Evolutionary conservation across 2,888 invertebrate species (phyloP), one percentile per base, ranked within the genome.

Genomic region (Harpalus rufipes): DNA sequence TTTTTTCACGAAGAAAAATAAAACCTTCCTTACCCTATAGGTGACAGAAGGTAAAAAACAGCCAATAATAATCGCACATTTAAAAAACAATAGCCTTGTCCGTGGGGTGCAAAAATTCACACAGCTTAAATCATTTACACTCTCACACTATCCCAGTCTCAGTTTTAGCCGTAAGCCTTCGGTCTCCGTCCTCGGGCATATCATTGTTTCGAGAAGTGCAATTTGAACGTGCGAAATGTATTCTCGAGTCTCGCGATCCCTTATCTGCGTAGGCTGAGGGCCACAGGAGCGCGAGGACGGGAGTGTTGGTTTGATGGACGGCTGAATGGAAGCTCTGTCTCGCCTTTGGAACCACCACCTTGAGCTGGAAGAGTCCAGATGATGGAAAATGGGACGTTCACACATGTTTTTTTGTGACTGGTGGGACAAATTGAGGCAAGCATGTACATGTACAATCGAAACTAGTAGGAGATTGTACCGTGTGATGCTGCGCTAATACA

Each of bases 121-220:
- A 74, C 72, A 74, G 8, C 39, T 25, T 14, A 51, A 59, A 14
- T 59, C 32, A 32, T 32, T 32, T 32, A 32, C 5, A 25, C 32
- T 32, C 25, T 18, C 25, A 12, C 65, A 25, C 32, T 25, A 25
- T 65, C 5, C 25, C 32, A 32, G 32, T 32, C 32, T 32, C 32
- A 4, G 32, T 32, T 5, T 32, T 5, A 32, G 6, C 32, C 32
- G 32, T 32, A 32, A 32, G 32, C 32, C 32, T 32, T 32, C 32
- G 32, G 32, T 32, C 32, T 32, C 18, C 10, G 58, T 16, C 59
- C 25, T 12, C 21, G 25, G 65, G 65, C 65, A 39, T 81, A 63
- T 81, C 68, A 81, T 81, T 81, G 81, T 81, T 81, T 81, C 25
- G 81, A 63, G 61, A 63, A 81, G 81, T 68, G 65, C 81, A 81